These are phyloP conservation scores for Forbesichthys papilliferus DNA, from an alignment of 2,113 vertebrate genomes.

Conservation along the genomic window DNA sequence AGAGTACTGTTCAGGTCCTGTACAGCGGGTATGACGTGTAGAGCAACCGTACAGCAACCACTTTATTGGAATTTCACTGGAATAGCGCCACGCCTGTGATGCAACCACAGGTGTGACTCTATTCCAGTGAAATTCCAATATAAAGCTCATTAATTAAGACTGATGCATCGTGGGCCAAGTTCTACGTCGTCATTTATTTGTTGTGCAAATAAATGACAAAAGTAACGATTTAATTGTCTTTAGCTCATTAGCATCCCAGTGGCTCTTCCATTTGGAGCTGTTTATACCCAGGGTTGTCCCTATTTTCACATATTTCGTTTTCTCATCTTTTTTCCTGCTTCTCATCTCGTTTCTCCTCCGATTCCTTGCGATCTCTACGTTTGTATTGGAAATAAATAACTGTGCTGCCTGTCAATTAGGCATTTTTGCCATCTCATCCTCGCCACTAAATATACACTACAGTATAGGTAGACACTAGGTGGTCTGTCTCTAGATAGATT, in stretches of 20 bases:
- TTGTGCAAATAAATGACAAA: too few relatives aligned
- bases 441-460: background rate
- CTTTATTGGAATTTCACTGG: too few relatives aligned
- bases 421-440: conserved; percentile 30
- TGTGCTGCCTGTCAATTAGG: conserved; percentile 37
- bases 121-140: background rate
- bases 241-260: too few relatives aligned
- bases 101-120: background rate
- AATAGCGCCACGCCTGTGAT: too few relatives aligned
- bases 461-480: conserved; percentile 3
- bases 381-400: conserved; percentile 55
- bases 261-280: too few relatives aligned
- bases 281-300: too few relatives aligned
- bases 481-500: background rate
- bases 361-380: conserved; percentile 38
- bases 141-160: background rate
- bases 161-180: background rate
- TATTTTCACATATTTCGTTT: background rate
- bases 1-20: background rate
- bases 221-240: too few relatives aligned
- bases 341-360: background rate
- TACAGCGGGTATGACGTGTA: too few relatives aligned
- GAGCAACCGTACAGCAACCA: too few relatives aligned
- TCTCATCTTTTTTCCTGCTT: background rate
- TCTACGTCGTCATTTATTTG: background rate